These are phyloP conservation scores for Drosophila gaucha DNA, from an alignment of 2,888 invertebrate genomes.

Conservation along the genomic window DNA sequence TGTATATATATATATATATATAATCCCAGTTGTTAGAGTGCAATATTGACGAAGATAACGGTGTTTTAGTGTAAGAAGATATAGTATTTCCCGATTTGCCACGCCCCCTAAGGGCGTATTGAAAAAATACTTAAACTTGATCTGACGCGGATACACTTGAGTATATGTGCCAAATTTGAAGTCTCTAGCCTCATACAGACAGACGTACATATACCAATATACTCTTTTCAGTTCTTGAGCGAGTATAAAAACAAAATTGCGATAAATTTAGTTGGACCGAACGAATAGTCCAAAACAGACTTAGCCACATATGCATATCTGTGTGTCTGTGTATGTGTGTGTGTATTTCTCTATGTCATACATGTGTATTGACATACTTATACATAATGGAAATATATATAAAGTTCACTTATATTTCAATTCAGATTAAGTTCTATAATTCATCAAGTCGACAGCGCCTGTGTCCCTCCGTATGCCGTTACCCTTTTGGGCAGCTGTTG, in stretches of 20 bases:
- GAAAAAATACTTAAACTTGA: too few relatives aligned
- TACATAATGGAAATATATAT: conserved; percentile 21
- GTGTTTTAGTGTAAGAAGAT: too few relatives aligned
- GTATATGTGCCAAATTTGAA: too few relatives aligned
- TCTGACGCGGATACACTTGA: too few relatives aligned
- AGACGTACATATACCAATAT: too few relatives aligned
- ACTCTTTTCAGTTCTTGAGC: too few relatives aligned
- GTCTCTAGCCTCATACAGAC: too few relatives aligned
- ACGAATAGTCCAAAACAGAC: conserved; percentile 7
- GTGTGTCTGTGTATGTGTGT: conserved; percentile 7
- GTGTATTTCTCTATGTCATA: conserved; percentile 13
- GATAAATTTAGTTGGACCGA: conserved; percentile 45
- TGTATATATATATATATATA: too few relatives aligned
- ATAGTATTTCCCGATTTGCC: too few relatives aligned
- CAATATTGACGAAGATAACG: too few relatives aligned
- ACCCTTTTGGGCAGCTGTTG: conserved; percentile 1
- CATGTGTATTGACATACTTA: conserved; percentile 16
- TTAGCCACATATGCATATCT: conserved; percentile 9
- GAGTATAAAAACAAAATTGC: conserved; percentile 34
- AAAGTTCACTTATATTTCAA: conserved; percentile 67
- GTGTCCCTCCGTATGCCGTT: conserved; percentile 14
- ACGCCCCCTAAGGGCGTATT: too few relatives aligned
- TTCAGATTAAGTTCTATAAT: conserved; percentile 74
- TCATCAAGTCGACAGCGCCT: conserved; percentile 62
- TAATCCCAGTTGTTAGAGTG: too few relatives aligned